A percentile compares a stretch with the other conserved stretches of the same genome.
Conservation (phyloP, 2,888 invertebrate genomes). For the Mimumesa dahlbomi region DNA sequence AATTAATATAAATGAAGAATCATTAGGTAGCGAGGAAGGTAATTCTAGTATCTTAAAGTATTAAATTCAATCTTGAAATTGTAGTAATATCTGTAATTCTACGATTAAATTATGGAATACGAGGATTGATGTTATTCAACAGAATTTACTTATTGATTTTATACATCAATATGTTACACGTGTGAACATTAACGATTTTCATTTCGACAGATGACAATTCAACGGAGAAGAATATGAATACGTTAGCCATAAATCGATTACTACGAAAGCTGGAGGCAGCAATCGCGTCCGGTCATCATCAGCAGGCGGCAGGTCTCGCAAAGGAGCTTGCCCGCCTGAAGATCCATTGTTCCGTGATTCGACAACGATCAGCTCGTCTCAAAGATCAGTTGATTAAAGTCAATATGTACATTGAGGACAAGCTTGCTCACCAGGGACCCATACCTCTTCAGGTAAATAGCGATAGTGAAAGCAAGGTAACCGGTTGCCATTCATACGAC, state of each 20-base stretch:
- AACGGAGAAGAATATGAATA: conserved; percentile 80
- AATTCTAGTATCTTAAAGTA: conserved; percentile 8
- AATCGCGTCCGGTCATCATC: conserved; percentile 89
- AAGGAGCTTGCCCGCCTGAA: conserved; percentile 89
- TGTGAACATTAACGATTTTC: no score
- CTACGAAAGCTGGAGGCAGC: conserved; percentile 88
- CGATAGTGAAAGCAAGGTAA: conserved; percentile 28
- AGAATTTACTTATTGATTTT: no score
- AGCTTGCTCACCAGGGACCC: conserved; percentile 90
- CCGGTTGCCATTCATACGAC: conserved; percentile 31
- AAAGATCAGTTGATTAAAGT: conserved; percentile 82
- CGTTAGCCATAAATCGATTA: conserved; percentile 84
- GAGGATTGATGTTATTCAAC: not conserved
- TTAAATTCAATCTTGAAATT: not conserved
- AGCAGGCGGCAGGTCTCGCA: conserved; percentile 88
- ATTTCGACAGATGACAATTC: conserved; percentile 50
- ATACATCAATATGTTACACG: no score
- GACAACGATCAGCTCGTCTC: conserved; percentile 76
- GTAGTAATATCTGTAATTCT: no score
- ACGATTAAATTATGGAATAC: no score
- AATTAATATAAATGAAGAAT: conserved; percentile 28
- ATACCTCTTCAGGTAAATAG: conserved; percentile 84
- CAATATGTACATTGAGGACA: conserved; percentile 91
- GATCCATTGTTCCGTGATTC: conserved; percentile 87
- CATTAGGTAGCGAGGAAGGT: conserved; percentile 48